phyloP scores from a whole-genome alignment of 2,888 invertebrate species.

The Ophraella communa region DNA sequence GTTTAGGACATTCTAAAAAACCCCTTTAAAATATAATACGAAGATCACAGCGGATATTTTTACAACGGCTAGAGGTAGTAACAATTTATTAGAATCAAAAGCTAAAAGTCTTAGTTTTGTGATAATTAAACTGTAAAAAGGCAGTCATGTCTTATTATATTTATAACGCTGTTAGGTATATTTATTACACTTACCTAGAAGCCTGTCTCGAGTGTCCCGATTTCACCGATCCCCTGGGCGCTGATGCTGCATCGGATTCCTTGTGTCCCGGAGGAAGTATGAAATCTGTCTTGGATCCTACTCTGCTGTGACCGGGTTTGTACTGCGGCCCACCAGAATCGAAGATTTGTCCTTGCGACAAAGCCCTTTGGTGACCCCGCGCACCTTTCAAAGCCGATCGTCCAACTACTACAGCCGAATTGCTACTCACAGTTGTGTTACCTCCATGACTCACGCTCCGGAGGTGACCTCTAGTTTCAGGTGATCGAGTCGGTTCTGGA shows the following conservation, averaged over 20 bases:
- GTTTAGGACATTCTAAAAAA: too few relatives aligned
- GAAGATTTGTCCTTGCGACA: conserved; percentile 86
- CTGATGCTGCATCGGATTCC: conserved; percentile 61
- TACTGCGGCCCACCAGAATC: conserved; percentile 57
- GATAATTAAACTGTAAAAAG: too few relatives aligned
- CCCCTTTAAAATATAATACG: too few relatives aligned
- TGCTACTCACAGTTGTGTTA: conserved; percentile 59
- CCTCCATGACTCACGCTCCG: conserved; percentile 88
- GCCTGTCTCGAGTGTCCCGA: conserved; percentile 69
- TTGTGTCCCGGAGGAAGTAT: conserved; percentile 87
- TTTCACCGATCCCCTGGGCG: conserved; percentile 62
- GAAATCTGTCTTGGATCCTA: conserved; percentile 87
- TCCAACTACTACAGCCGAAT: conserved; percentile 57
- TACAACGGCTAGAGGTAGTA: too few relatives aligned
- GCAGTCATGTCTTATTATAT: too few relatives aligned
- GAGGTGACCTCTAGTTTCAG: conserved; percentile 67
- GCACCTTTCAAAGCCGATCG: conserved; percentile 75
- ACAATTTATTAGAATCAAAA: too few relatives aligned
- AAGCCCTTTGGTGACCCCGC: conserved; percentile 68
- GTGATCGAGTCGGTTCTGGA: conserved; percentile 52
- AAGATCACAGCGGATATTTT: too few relatives aligned
- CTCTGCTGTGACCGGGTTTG: conserved; percentile 75
- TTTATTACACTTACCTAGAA: conserved; percentile 70
- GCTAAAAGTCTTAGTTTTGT: too few relatives aligned
- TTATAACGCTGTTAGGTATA: conserved; percentile 59